Conservation (phyloP, 2,797 vertebrate species). For the Helicolenus hilgendorfi region DNA sequence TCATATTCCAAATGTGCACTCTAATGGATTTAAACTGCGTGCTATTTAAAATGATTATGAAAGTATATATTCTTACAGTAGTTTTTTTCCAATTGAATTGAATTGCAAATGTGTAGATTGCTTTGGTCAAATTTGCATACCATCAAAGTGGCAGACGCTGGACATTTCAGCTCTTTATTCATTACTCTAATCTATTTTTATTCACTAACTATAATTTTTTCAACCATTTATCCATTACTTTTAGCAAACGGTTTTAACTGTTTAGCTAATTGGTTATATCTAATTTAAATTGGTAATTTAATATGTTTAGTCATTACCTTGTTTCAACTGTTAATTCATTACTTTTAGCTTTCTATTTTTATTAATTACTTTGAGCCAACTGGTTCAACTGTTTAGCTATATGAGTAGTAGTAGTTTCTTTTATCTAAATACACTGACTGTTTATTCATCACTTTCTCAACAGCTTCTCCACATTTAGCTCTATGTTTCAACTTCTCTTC, state of each 20-base stretch:
- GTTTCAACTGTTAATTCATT: background rate
- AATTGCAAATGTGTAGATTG: background rate
- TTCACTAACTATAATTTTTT: background rate
- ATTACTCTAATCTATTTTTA: background rate
- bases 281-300: background rate
- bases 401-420: background rate
- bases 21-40: background rate
- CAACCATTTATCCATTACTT: background rate
- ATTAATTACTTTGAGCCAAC: background rate
- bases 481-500: background rate
- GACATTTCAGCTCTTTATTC: background rate
- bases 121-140: background rate
- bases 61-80: background rate
- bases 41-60: background rate
- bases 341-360: background rate
- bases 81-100: background rate
- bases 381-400: background rate
- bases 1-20: background rate
- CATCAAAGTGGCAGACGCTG: background rate
- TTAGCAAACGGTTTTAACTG: background rate
- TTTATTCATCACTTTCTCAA: background rate
- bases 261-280: background rate
- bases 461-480: background rate
- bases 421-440: background rate
- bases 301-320: too few species aligned